A percentile compares a stretch with the other conserved stretches of the same genome.
Evolutionary conservation across 2,797 vertebrate genomes (phyloP).

Genomic region (Alauda arvensis): DNA sequence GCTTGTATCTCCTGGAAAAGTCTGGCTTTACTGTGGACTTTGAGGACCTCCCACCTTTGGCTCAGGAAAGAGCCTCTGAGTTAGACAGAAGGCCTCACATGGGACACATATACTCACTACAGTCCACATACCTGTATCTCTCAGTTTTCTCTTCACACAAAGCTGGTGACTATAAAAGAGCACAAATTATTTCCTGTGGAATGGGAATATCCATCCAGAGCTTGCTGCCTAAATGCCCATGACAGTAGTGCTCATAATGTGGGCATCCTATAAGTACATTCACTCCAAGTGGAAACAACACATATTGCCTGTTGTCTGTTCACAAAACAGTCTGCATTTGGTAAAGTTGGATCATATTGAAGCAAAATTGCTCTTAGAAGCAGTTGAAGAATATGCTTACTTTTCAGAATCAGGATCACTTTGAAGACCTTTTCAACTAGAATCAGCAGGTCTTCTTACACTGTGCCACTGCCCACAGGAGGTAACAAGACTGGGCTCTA

Average conservation of each 20-base stretch:
- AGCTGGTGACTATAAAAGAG: not conserved
- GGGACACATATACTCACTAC: not conserved
- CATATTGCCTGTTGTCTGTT: not conserved
- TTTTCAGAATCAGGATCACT: not conserved
- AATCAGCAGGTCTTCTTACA: not conserved
- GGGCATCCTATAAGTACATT: not conserved
- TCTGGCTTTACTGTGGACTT: not conserved
- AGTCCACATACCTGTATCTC: not conserved
- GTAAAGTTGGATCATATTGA: not conserved
- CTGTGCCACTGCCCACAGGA: rapidly evolving
- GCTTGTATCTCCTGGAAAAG: not conserved
- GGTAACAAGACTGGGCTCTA: not conserved
- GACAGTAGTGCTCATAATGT: not conserved
- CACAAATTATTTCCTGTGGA: not conserved
- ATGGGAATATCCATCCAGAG: not conserved
- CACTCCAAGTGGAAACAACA: not conserved
- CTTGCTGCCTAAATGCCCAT: not conserved
- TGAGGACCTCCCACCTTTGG: not conserved
- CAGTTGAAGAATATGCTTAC: not conserved
- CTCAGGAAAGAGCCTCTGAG: not conserved
- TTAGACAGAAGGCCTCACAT: not conserved
- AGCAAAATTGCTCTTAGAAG: not conserved
- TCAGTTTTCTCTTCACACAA: not conserved
- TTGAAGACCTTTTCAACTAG: not conserved
- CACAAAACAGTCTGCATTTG: not conserved